phyloP scores from a whole-genome alignment of 2,888 invertebrate species.

The Drosophila fungiperda region DNA sequence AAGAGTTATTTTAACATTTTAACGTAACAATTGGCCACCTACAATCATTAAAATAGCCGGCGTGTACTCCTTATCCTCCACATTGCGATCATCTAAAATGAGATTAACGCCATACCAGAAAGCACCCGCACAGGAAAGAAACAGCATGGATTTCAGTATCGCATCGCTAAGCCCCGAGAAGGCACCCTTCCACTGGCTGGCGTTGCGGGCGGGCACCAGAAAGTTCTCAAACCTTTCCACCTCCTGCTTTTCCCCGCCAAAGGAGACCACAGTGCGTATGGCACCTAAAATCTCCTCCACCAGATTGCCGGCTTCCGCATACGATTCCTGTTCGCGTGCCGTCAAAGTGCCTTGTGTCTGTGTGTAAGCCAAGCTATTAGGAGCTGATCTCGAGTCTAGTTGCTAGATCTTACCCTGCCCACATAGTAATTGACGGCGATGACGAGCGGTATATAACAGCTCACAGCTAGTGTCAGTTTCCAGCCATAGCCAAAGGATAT shows the following conservation, averaged over 20 bases:
- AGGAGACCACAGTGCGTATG: constrained; percentile 91
- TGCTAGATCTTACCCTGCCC: constrained; percentile 87
- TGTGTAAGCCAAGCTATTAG: constrained; percentile 45
- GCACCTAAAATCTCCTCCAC: constrained; percentile 91
- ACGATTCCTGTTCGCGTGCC: constrained; percentile 88
- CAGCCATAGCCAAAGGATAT: constrained; percentile 93
- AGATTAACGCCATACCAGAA: constrained; percentile 93
- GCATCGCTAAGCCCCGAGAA: constrained; percentile 90
- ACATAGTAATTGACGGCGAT: constrained; percentile 91
- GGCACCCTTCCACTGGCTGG: constrained; percentile 88
- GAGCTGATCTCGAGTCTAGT: background rate
- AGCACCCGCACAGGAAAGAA: constrained; percentile 90
- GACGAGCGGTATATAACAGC: constrained; percentile 92
- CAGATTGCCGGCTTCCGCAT: constrained; percentile 91
- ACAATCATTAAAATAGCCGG: constrained; percentile 91
- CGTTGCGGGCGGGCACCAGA: constrained; percentile 88
- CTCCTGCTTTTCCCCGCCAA: constrained; percentile 92
- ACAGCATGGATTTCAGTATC: constrained; percentile 90
- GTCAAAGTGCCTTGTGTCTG: constrained; percentile 89
- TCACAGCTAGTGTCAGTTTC: constrained; percentile 93
- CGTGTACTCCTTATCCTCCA: constrained; percentile 88
- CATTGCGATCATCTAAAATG: constrained; percentile 88
- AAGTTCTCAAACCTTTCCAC: constrained; percentile 87
- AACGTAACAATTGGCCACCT: constrained; percentile 74
- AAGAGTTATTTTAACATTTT: no score